These are phyloP conservation scores for Zosterops borbonicus DNA, from an alignment of 2,113 vertebrate genomes.

Conservation along the genomic window DNA sequence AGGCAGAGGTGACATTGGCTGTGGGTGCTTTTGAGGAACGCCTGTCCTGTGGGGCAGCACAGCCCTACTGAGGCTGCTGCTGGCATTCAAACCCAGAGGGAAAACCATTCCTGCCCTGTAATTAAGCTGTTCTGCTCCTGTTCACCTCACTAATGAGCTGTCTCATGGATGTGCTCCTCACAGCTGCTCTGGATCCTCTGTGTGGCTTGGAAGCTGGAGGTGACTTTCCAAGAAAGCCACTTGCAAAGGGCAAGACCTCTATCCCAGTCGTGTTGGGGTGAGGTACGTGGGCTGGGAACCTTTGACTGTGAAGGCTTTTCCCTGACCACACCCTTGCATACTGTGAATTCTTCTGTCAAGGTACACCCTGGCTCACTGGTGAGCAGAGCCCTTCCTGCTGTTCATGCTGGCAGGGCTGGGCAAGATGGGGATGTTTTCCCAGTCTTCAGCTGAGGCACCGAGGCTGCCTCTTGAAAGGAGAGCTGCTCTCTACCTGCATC, in stretches of 20 bases:
- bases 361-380: fast-evolving
- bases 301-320: background rate
- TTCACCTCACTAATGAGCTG: background rate
- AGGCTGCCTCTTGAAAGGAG: background rate
- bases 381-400: background rate
- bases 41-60: background rate
- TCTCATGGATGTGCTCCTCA: background rate
- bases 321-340: background rate
- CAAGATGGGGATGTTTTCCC: background rate
- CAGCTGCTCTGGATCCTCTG: background rate
- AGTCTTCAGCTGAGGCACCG: background rate
- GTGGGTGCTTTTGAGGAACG: fast-evolving
- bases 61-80: background rate
- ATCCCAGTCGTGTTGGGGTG: background rate
- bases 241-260: background rate
- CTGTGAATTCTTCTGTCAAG: background rate
- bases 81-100: background rate
- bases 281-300: fast-evolving
- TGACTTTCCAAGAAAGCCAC: background rate
- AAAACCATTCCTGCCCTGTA: background rate
- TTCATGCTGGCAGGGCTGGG: background rate
- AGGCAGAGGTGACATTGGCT: background rate
- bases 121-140: conserved; percentile 4
- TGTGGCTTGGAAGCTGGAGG: background rate
- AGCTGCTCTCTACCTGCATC: background rate